A percentile compares a stretch with the other conserved stretches of the same genome.
Evolutionary conservation across 2,888 invertebrate species (phyloP).

Genomic region (Diarsia brunnea): DNA sequence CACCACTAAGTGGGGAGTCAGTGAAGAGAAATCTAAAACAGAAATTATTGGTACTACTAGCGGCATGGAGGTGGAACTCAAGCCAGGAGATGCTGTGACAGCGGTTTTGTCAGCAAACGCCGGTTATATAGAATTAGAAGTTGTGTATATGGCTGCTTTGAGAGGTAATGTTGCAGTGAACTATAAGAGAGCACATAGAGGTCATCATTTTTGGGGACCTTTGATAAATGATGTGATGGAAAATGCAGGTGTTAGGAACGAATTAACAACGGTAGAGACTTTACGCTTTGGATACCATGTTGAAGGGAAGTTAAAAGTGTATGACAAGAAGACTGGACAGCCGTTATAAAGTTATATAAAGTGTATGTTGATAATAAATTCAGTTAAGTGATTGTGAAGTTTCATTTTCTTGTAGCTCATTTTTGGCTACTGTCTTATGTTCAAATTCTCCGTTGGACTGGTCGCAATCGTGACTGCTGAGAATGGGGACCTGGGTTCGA

Average conservation of each 20-base stretch:
- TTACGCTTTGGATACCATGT: conserved; percentile 78
- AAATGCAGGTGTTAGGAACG: conserved; percentile 73
- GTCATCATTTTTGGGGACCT: conserved; percentile 83
- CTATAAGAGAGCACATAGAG: conserved; percentile 72
- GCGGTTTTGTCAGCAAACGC: conserved; percentile 80
- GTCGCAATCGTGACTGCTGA: neutral
- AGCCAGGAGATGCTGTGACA: conserved; percentile 79
- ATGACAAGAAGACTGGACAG: conserved; percentile 76
- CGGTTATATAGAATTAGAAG: conserved; percentile 78
- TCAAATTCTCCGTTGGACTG: neutral
- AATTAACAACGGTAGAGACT: conserved; percentile 70
- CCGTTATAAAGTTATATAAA: conserved; percentile 71
- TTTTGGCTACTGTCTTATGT: neutral
- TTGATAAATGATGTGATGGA: conserved; percentile 73
- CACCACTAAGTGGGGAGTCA: conserved; percentile 78
- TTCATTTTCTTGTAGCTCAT: neutral
- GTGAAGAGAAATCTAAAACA: conserved; percentile 79
- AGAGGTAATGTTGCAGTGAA: conserved; percentile 82
- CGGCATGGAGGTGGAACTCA: conserved; percentile 79
- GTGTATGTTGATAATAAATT: conserved; percentile 65
- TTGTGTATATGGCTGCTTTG: conserved; percentile 74
- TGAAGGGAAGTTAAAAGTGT: conserved; percentile 80
- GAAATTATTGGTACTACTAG: conserved; percentile 78
- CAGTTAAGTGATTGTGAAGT: neutral
- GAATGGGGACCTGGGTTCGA: neutral